Evolutionary conservation across 2,888 invertebrate species (phyloP).

Genomic region (Papilio protenor): DNA sequence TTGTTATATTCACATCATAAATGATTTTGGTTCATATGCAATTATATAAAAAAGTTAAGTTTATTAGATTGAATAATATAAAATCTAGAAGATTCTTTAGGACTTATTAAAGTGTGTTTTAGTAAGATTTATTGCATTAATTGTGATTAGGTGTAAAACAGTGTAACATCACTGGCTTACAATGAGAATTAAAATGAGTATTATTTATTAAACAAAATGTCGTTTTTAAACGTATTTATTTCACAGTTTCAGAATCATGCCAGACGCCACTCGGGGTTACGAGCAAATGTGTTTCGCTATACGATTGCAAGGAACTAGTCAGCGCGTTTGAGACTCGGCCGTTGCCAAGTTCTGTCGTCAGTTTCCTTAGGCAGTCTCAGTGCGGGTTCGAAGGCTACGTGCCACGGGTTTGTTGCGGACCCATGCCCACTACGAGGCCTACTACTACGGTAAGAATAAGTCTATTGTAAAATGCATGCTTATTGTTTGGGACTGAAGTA

Average conservation of each 20-base stretch:
- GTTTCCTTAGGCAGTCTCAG: slow-evolving; percentile 79
- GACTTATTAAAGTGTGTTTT: background rate
- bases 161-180: background rate
- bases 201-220: background rate
- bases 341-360: slow-evolving; percentile 63
- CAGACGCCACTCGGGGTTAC: slow-evolving; percentile 71
- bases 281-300: slow-evolving; percentile 79
- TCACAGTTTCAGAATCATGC: slow-evolving; percentile 66
- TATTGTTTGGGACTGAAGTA: background rate
- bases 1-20: background rate
- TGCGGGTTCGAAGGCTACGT: slow-evolving; percentile 80
- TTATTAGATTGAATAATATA: too few relatives aligned
- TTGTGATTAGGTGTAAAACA: background rate
- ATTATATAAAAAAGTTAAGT: too few relatives aligned
- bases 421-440: slow-evolving; percentile 55
- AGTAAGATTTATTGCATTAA: background rate
- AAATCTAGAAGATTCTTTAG: background rate
- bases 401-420: slow-evolving; percentile 84
- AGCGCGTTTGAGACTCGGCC: slow-evolving; percentile 71
- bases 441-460: slow-evolving; percentile 45
- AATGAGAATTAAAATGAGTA: too few relatives aligned
- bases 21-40: background rate
- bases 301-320: slow-evolving; percentile 73
- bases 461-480: background rate
- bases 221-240: background rate